phyloP scores from a whole-genome alignment of 64 coral and sea anemone species.

The Astreopora myriophthalma region DNA sequence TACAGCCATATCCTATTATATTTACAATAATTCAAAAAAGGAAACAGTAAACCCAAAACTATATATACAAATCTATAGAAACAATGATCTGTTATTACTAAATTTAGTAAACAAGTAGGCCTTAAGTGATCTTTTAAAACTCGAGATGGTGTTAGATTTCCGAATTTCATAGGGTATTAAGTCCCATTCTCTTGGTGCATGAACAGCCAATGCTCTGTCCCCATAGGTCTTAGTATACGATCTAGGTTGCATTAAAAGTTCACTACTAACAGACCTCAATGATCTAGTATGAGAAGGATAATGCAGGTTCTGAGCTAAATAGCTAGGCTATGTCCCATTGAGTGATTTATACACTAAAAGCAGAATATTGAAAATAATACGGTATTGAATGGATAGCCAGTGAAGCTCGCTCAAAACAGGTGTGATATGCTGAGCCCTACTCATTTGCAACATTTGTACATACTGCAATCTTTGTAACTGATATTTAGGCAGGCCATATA shows the following conservation, averaged over 20 bases:
- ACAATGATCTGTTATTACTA: not conserved
- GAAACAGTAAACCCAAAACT: no score
- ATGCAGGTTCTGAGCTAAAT: not conserved
- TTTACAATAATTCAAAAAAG: no score
- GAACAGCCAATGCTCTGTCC: no score
- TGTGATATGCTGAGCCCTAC: not conserved
- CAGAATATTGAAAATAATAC: not conserved
- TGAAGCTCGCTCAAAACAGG: not conserved
- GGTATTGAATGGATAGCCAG: not conserved
- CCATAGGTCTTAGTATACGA: no score
- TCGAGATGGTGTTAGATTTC: no score
- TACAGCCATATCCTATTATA: no score
- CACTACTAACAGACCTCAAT: not conserved
- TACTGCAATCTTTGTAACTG: slow-evolving; percentile 30
- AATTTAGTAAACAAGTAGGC: no score
- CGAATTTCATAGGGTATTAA: not conserved
- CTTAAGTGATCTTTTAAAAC: no score
- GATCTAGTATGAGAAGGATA: not conserved
- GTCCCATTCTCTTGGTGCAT: no score
- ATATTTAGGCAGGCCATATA: slow-evolving; percentile 39
- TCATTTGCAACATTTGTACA: not conserved
- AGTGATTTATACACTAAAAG: not conserved
- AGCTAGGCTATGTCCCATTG: not conserved
- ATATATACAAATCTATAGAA: not conserved
- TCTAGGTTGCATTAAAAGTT: no score